phyloP scores from a whole-genome alignment of 2,113 vertebrate species.

The Apteryx mantelli region DNA sequence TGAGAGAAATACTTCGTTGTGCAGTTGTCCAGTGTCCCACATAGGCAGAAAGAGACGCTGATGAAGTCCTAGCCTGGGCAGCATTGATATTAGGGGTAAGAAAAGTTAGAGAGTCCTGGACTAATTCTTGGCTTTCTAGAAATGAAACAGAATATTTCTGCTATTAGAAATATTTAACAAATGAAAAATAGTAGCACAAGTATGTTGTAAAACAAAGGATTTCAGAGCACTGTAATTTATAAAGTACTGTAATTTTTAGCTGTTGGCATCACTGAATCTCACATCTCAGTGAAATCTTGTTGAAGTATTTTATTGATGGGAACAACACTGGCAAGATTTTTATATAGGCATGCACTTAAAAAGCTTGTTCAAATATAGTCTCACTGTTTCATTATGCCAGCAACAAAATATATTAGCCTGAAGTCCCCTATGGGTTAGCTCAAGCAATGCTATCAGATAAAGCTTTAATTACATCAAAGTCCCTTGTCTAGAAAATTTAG shows the following conservation, averaged over 20 bases:
- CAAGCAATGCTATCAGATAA: background rate
- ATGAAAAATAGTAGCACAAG: background rate
- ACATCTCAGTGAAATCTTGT: background rate
- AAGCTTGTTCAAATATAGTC: background rate
- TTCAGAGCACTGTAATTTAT: background rate
- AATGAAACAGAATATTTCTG: background rate
- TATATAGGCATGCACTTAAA: background rate
- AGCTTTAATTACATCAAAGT: conserved; percentile 40
- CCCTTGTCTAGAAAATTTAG: conserved; percentile 34
- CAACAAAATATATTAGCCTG: conserved; percentile 8
- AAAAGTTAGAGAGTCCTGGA: background rate
- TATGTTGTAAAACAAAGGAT: background rate
- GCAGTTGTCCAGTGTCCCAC: background rate
- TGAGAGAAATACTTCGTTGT: background rate
- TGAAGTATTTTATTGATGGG: background rate
- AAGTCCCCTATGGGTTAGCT: background rate
- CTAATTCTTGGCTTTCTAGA: background rate
- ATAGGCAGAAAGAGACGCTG: background rate
- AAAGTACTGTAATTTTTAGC: background rate
- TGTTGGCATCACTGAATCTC: background rate
- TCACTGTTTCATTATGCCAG: background rate
- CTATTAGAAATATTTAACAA: background rate
- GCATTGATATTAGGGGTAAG: background rate
- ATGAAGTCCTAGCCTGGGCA: background rate
- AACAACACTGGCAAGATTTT: background rate